phyloP scores from a whole-genome alignment of 1,140 invertebrate species.

The Neotoxoptera formosana region DNA sequence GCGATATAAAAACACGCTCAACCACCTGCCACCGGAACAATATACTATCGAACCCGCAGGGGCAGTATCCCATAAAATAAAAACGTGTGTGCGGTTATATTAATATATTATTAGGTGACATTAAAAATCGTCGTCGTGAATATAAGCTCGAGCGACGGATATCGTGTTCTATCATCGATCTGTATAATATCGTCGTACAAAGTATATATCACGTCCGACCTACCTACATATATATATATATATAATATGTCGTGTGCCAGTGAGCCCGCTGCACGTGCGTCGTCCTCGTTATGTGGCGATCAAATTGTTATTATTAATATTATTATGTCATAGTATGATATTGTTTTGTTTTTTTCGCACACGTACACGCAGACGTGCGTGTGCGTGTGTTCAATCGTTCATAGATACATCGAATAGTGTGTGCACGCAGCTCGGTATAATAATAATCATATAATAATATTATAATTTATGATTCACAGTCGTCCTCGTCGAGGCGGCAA shows the following conservation, averaged over 20 bases:
- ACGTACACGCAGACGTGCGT: not conserved
- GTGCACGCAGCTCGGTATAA: not conserved
- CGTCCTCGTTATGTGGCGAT: not conserved
- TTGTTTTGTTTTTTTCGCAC: not conserved
- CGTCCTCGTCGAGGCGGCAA: not conserved
- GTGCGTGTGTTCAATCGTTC: not conserved
- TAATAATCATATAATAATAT: too few relatives aligned
- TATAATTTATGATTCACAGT: not conserved
- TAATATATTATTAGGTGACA: not conserved
- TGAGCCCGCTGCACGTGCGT: not conserved
- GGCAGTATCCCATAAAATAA: not conserved
- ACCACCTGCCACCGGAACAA: not conserved
- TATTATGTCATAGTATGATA: not conserved
- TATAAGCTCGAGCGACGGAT: not conserved
- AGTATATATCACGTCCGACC: not conserved
- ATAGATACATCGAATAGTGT: not conserved
- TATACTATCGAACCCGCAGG: not conserved
- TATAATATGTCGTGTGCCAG: not conserved
- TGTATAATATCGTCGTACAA: not conserved
- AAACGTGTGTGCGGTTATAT: not conserved
- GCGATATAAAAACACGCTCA: not conserved
- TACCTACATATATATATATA: too few relatives aligned
- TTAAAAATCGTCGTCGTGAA: not conserved
- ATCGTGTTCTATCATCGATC: not conserved
- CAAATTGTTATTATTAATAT: not conserved